A percentile compares a stretch with the other conserved stretches of the same genome.
phyloP scores from a whole-genome alignment of 2,888 invertebrate species.

The Epirrhoe alternata region DNA sequence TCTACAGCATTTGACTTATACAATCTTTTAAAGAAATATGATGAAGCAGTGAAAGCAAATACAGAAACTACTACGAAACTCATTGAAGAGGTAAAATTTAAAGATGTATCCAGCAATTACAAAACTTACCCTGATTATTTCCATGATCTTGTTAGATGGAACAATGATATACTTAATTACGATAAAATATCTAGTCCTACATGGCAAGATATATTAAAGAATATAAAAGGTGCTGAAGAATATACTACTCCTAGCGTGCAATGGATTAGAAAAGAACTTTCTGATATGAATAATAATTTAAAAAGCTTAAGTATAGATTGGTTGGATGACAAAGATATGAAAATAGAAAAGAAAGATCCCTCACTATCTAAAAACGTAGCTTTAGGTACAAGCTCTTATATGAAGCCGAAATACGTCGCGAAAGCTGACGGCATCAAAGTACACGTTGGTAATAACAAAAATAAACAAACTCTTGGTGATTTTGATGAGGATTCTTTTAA shows the following conservation, averaged over 20 bases:
- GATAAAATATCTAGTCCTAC: constrained; percentile 43
- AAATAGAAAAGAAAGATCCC: neutral
- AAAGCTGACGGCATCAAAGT: constrained; percentile 5
- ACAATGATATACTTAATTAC: constrained; percentile 56
- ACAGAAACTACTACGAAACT: neutral
- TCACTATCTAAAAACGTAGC: neutral
- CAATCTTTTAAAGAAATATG: neutral
- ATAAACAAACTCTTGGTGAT: neutral
- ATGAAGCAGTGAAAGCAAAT: neutral
- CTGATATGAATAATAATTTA: constrained; percentile 35
- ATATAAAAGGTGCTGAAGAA: constrained; percentile 27
- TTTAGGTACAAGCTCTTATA: neutral
- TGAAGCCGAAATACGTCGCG: neutral
- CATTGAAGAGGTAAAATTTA: neutral
- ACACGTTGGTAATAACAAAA: constrained; percentile 3
- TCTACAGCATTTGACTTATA: neutral
- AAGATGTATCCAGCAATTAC: neutral
- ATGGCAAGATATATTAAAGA: constrained; percentile 48
- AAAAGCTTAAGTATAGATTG: neutral
- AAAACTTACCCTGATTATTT: constrained; percentile 52
- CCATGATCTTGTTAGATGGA: constrained; percentile 59
- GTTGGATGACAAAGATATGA: neutral
- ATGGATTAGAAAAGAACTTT: constrained; percentile 43
- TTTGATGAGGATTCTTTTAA: constrained; percentile 3
- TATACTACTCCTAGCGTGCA: constrained; percentile 43